Percentiles rank a stretch among this genome's conserved stretches.
Evolutionary conservation across 2,888 invertebrate genomes (phyloP).

Genomic region (Allolobophora icterica): DNA sequence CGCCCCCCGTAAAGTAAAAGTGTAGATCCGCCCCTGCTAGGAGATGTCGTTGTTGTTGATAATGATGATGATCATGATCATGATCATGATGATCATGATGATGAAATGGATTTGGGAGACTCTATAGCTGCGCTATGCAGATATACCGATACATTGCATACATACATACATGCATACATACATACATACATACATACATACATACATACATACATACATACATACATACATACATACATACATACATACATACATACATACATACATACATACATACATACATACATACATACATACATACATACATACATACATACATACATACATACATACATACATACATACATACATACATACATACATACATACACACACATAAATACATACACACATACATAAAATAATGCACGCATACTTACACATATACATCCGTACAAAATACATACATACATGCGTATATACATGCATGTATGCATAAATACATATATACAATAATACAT

Average conservation of each 20-base stretch:
- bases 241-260: neutral
- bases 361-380: neutral
- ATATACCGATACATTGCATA: too few species aligned
- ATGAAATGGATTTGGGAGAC: neutral
- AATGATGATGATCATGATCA: neutral
- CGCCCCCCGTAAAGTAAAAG: too few species aligned
- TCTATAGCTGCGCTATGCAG: neutral
- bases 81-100: neutral
- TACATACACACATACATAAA: too few species aligned
- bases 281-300: conserved; percentile 34
- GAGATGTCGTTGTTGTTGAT: neutral
- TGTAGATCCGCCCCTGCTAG: too few species aligned
- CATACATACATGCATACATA: too few species aligned
- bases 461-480: conserved; percentile 31
- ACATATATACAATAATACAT: too few species aligned
- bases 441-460: neutral
- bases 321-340: too few species aligned
- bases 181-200: too few species aligned
- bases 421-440: too few species aligned
- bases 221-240: too few species aligned
- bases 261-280: neutral
- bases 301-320: conserved; percentile 8
- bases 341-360: neutral
- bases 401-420: too few species aligned
- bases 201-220: too few species aligned